Base-by-base conservation (phyloP, 2,797 vertebrate species). In the Prionace glauca region DNA sequence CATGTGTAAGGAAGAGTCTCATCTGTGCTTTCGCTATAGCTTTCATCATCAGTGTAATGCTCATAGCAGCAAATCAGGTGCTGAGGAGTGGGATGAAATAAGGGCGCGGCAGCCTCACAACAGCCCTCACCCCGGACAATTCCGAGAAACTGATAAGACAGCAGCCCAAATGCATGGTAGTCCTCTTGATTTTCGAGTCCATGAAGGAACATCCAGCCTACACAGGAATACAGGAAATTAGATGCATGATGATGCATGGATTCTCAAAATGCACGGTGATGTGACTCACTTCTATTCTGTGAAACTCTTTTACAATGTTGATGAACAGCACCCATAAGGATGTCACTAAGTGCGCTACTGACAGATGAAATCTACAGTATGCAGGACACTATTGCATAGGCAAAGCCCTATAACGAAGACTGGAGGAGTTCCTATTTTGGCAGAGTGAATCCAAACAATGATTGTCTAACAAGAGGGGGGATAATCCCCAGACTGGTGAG, bases 21-120 rank as follows among this genome's bases (percentile, higher is more conserved):
- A 99, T 99, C 97, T 99, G 99, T 98, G 99, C 99, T 97, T 99
- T 99, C 0, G 99, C 99, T 96, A 99, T 99, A 0, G 99, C 99
- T 96, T 99, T 99, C 97, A 99, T 99, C 98, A 99, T 99, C 97
- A 99, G 99, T 10, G 99, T 99, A 96, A 99, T 99, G 99, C 98
- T 99, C 95, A 99, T 99, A 29, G 99, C 99, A 0, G 99, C 99
- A 97, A 99, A 99, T 97, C 99, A 99, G 98, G 98, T 99, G 97
- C 98, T 99, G 98, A 98, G 99, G 95, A 99, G 99, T 0, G 99
- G 99, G 97, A 99, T 99, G 99, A 99, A 99, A 96, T 99, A 98
- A 97, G 95, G 95, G 72, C 14, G 90, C 18, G 12, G 45, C 50
- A 20, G 65, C 50, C 65, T 29, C 90, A 72, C 50, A 32, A 45